Conservation (phyloP, 2,797 vertebrate species). For the Emydoidea blandingii region DNA sequence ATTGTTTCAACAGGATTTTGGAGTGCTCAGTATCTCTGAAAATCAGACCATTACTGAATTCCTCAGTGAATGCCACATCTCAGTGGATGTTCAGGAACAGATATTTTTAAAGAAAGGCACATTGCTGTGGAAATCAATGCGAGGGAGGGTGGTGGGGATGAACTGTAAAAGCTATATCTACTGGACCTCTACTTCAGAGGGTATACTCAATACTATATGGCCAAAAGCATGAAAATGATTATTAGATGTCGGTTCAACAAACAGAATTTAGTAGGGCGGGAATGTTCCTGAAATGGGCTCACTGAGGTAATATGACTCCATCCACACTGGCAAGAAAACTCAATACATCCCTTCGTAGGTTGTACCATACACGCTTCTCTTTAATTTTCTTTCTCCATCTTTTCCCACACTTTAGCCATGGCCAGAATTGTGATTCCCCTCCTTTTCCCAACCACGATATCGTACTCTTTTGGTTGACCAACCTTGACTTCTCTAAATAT, state of each 20-base stretch:
- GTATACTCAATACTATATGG: background rate
- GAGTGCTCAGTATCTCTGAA: background rate
- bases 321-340: background rate
- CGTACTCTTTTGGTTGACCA: background rate
- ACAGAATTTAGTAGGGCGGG: too few relatives aligned
- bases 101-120: background rate
- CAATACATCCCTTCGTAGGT: background rate
- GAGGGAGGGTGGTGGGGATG: background rate
- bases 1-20: constrained; percentile 11
- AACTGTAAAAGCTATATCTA: background rate
- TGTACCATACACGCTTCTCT: background rate
- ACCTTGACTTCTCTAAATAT: background rate
- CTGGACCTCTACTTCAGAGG: background rate
- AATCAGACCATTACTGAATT: background rate
- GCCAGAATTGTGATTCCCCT: background rate
- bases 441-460: background rate
- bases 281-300: background rate
- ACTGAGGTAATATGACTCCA: background rate
- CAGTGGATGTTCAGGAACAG: background rate
- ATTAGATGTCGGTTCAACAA: fast-evolving
- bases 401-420: background rate
- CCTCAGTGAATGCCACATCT: fast-evolving
- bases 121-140: background rate
- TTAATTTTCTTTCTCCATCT: background rate
- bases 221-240: background rate